phyloP scores from a whole-genome alignment of 1,140 invertebrate genomes.

The Camponotus floridanus region DNA sequence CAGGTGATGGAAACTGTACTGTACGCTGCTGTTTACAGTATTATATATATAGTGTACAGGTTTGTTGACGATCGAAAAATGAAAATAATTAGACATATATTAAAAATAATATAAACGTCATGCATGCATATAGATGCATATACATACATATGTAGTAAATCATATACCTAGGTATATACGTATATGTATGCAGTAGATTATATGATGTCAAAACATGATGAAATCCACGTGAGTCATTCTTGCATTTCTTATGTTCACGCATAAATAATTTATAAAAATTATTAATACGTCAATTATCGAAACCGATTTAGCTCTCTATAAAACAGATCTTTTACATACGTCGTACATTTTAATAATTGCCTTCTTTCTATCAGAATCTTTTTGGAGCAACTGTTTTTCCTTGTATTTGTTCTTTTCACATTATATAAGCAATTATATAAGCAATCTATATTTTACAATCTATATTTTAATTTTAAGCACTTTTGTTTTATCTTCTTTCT shows the following conservation, averaged over 20 bases:
- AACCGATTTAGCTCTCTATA: conserved; percentile 7
- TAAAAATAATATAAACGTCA: conserved; percentile 1
- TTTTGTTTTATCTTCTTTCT: background rate
- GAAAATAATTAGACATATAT: background rate
- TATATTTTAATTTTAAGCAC: too few relatives aligned
- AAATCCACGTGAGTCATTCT: conserved; percentile 3
- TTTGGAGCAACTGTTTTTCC: background rate
- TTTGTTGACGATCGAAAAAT: conserved; percentile 6
- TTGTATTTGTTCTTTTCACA: background rate
- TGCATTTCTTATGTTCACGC: background rate
- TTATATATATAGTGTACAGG: background rate
- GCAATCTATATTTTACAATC: too few relatives aligned
- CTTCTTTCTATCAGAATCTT: background rate
- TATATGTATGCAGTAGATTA: background rate
- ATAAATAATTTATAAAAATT: background rate
- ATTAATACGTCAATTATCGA: background rate
- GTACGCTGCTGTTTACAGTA: background rate
- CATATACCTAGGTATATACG: too few relatives aligned
- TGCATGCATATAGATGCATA: background rate
- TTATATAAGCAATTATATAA: background rate
- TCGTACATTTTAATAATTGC: background rate
- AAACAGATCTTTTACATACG: background rate
- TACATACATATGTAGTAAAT: too few relatives aligned
- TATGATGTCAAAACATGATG: conserved; percentile 14
- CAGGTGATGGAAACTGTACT: conserved; percentile 36